Evolutionary conservation across 2,888 invertebrate species (phyloP).

Genomic region (Tipula confusa): DNA sequence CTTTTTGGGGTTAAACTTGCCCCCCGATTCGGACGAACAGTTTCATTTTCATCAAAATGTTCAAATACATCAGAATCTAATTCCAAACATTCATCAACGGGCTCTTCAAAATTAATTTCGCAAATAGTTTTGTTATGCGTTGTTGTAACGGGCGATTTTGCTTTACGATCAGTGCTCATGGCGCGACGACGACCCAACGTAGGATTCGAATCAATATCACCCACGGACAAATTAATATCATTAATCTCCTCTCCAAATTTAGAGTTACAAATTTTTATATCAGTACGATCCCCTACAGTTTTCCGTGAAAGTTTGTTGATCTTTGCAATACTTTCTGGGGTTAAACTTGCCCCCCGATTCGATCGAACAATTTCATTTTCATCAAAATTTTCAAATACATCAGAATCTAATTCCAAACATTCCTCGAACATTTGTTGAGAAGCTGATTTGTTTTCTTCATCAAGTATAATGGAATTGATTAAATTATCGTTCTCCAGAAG

Average conservation of each 20-base stretch:
- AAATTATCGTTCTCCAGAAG: background rate
- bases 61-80: too few relatives aligned
- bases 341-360: background rate
- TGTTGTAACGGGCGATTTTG: background rate
- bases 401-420: background rate
- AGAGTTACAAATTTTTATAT: background rate
- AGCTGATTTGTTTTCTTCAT: too few relatives aligned
- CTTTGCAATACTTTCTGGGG: background rate
- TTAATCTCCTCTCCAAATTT: background rate
- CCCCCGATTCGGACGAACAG: too few relatives aligned
- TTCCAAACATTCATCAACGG: background rate
- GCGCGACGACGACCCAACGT: background rate
- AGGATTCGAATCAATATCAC: background rate
- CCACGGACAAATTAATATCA: background rate
- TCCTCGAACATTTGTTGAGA: background rate
- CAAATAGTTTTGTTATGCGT: background rate
- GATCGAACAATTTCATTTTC: background rate
- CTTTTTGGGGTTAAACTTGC: too few relatives aligned
- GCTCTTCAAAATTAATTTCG: background rate
- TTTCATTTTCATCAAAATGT: background rate
- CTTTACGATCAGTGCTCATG: background rate
- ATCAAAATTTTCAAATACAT: background rate
- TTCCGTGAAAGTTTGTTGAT: background rate
- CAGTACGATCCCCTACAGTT: background rate
- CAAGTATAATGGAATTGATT: background rate